Conservation (phyloP, 1,140 invertebrate genomes). For the Apocrypta bakeri region DNA sequence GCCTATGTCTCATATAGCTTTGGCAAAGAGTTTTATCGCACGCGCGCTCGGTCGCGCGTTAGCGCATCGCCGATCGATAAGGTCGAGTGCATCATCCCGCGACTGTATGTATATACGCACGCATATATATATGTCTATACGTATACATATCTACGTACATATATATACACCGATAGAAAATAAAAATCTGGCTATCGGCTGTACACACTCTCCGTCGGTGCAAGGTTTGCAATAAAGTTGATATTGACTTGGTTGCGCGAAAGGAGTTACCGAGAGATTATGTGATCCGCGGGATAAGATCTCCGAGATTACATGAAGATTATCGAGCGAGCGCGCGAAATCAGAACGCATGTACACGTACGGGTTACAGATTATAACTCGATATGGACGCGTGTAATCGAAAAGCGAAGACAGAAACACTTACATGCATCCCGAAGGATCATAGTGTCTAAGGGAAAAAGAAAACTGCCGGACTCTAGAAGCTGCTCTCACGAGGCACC, state of each 20-base stretch:
- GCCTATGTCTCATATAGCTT: not conserved
- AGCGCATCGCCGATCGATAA: not conserved
- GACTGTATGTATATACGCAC: not conserved
- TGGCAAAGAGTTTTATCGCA: not conserved
- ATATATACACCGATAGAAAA: slow-evolving; percentile 9
- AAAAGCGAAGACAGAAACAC: too few species aligned
- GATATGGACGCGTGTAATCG: not conserved
- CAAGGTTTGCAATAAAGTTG: slow-evolving; percentile 38
- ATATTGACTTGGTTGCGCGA: slow-evolving; percentile 31
- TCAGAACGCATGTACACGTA: slow-evolving; percentile 2
- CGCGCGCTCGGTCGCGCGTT: not conserved
- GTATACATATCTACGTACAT: not conserved
- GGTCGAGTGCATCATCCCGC: too few species aligned
- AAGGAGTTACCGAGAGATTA: slow-evolving; percentile 31
- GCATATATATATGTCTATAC: not conserved
- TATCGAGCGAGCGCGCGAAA: slow-evolving; percentile 20
- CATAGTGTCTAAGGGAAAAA: too few species aligned
- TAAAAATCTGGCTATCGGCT: slow-evolving; percentile 41
- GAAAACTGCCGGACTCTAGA: too few species aligned
- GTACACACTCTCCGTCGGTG: not conserved
- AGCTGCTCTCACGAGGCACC: too few species aligned
- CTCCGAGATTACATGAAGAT: slow-evolving; percentile 25
- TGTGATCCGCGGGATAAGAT: slow-evolving; percentile 38
- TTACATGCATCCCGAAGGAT: too few species aligned
- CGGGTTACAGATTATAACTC: too few species aligned